These are phyloP conservation scores for Anguilla japonica DNA, from an alignment of 2,113 vertebrate species.

Conservation along the genomic window DNA sequence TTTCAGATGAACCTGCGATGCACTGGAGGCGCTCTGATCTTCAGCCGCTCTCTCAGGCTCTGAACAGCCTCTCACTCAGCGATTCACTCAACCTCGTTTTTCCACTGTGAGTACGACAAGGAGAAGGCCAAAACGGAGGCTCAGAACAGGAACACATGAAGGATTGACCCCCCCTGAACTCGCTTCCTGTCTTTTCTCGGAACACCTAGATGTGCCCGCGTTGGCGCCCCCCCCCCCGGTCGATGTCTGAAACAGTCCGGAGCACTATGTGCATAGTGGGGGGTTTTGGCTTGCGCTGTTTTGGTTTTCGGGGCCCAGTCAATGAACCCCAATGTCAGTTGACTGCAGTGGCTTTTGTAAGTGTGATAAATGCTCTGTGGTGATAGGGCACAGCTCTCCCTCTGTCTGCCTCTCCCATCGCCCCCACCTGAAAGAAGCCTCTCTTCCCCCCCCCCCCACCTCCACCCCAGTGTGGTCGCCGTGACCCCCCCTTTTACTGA, in stretches of 20 bases:
- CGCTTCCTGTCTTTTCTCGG: neutral
- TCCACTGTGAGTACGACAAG: neutral
- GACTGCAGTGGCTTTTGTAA: slow-evolving; percentile 40
- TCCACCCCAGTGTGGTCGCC: neutral
- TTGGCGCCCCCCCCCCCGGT: neutral
- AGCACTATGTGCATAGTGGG: neutral
- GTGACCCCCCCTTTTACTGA: slow-evolving; percentile 12
- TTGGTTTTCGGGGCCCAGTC: slow-evolving; percentile 17
- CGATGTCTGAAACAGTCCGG: neutral
- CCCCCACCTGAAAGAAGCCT: slow-evolving; percentile 20
- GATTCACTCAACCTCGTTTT: neutral
- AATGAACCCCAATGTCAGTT: slow-evolving; percentile 41
- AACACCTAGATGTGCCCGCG: neutral
- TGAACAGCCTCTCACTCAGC: neutral
- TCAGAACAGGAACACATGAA: neutral
- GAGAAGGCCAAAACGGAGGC: neutral
- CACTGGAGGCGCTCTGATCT: neutral
- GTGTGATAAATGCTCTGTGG: slow-evolving; percentile 42
- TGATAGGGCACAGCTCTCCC: slow-evolving; percentile 22
- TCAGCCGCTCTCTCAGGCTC: neutral
- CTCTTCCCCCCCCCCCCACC: neutral
- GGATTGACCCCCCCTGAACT: neutral
- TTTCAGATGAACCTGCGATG: neutral
- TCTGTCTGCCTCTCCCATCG: slow-evolving; percentile 29
- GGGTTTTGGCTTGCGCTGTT: neutral